phyloP scores from a whole-genome alignment of 2,797 vertebrate species.

The Pantherophis alleghaniensis region DNA sequence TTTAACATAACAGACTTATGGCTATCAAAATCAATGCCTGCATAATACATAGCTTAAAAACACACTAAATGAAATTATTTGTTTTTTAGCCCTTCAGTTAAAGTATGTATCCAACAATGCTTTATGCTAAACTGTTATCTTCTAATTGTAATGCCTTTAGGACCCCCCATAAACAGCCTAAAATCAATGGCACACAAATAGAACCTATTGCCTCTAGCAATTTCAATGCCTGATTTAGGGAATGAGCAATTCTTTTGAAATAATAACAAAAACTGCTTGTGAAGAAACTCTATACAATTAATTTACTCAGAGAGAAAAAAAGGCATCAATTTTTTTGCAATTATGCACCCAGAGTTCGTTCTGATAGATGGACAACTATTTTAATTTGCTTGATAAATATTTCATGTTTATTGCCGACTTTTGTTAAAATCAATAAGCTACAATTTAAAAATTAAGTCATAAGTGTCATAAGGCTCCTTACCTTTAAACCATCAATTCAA shows the following conservation, averaged over 20 bases:
- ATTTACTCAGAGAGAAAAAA: background rate
- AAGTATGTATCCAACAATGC: background rate
- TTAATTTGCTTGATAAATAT: background rate
- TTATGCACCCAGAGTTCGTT: background rate
- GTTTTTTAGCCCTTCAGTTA: background rate
- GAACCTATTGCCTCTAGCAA: background rate
- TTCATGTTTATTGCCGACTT: background rate
- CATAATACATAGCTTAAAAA: background rate
- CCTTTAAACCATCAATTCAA: background rate
- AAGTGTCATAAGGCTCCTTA: background rate
- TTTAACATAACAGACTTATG: background rate
- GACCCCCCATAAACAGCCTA: background rate
- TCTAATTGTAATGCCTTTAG: background rate
- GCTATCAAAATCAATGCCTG: background rate
- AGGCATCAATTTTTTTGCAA: background rate
- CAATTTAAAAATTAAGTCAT: background rate
- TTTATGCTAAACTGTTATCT: background rate
- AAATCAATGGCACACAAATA: background rate
- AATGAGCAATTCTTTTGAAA: background rate
- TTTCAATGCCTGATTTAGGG: background rate
- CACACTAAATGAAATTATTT: background rate
- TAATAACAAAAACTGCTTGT: background rate
- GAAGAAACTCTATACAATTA: background rate
- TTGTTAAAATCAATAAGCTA: background rate
- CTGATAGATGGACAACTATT: background rate